Evolutionary conservation across 2,888 invertebrate genomes (phyloP), one percentile per base, ranked within the genome.

Genomic region (Caenorhabditis uteleia): DNA sequence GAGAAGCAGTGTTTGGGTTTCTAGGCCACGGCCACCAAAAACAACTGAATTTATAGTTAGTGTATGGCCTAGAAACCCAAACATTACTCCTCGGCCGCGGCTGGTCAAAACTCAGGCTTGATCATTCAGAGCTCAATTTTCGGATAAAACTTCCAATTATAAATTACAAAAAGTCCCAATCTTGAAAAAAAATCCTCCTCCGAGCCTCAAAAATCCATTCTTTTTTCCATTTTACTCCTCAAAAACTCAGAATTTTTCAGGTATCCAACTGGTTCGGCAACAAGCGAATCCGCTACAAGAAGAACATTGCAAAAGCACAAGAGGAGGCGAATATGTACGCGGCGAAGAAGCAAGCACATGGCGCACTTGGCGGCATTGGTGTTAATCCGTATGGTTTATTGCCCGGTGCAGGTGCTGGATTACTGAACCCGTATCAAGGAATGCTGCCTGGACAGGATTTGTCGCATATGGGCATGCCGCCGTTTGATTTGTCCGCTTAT

Each of bases 261-360:
- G 75, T 76, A 0, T 95, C 95, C 78, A 97, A 97, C 89, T 97
- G 97, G 97, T 97, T 97, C 85, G 97, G 97, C 79, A 97, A 97
- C 88, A 97, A 97, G 86, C 90, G 97, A 84, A 98, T 98, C 87
- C 91, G 97, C 82, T 98, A 97, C 88, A 98, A 98, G 90, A 98
- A 98, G 88, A 97, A 97, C 87, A 97, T 98, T 78, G 95, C 95
- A 83, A 98, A 98, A 86, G 73, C 95, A 57, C 95, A 97, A 86
- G 97, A 98, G 86, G 97, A 98, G 87, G 97, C 97, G 59, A 95
- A 95, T 86, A 88, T 97, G 83, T 97, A 97, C 86, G 95, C 95
- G 65, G 95, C 95, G 73, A 97, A 97, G 87, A 95, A 95, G 86
- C 93, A 93, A 25, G 85, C 84, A 14, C 85, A 84, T 12, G 75